phyloP scores from a whole-genome alignment of 2,888 invertebrate species.

The Rhamphomyia laevipes region DNA sequence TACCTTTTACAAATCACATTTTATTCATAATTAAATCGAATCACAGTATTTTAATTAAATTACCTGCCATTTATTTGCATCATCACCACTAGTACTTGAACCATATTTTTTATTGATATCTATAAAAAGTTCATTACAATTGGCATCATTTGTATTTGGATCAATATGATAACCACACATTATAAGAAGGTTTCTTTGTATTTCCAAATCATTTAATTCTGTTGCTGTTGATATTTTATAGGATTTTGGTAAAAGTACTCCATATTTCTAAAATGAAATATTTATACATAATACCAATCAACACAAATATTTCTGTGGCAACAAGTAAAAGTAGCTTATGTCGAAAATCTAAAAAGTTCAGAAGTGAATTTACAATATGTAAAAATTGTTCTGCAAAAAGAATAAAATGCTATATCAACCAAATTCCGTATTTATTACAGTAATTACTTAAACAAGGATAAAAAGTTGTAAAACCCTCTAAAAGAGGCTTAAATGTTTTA shows the following conservation, averaged over 20 bases:
- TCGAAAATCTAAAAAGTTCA: too few relatives aligned
- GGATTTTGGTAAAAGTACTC: neutral
- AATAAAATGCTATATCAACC: too few relatives aligned
- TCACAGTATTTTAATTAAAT: neutral
- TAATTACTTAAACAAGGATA: too few relatives aligned
- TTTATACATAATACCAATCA: too few relatives aligned
- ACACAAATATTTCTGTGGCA: too few relatives aligned
- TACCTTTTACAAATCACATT: neutral
- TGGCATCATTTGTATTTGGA: neutral
- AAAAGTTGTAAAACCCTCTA: too few relatives aligned
- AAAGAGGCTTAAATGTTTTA: too few relatives aligned
- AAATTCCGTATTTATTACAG: too few relatives aligned
- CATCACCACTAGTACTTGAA: too few relatives aligned
- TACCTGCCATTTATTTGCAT: neutral
- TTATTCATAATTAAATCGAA: neutral
- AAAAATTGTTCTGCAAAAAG: too few relatives aligned
- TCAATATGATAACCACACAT: neutral
- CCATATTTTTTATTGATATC: neutral
- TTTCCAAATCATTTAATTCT: neutral
- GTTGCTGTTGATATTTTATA: neutral
- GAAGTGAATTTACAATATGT: too few relatives aligned
- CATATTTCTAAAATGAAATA: neutral
- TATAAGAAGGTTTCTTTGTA: neutral
- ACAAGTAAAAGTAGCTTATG: too few relatives aligned
- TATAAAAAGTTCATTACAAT: neutral